phyloP scores from a whole-genome alignment of 2,888 invertebrate genomes.

The Drosophila lacicola region DNA sequence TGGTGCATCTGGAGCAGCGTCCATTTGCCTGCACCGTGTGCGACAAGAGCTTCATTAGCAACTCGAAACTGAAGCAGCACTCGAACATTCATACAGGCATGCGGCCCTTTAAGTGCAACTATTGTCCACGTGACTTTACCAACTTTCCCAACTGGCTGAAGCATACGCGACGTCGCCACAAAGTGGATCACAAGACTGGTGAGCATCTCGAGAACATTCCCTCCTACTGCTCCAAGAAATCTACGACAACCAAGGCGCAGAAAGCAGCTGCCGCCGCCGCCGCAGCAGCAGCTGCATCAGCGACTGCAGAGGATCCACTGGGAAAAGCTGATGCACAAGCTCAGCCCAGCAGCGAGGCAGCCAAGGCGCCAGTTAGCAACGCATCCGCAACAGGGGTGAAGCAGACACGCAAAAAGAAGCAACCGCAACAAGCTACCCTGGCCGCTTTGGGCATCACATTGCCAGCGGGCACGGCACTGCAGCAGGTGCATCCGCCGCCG shows the following conservation, averaged over 20 bases:
- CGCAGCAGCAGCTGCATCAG: conserved; percentile 39
- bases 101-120: conserved; percentile 87
- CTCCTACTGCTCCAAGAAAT: conserved; percentile 84
- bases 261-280: conserved; percentile 68
- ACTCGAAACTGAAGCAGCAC: conserved; percentile 87
- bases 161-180: conserved; percentile 87
- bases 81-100: conserved; percentile 87
- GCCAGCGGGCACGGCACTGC: conserved; percentile 67
- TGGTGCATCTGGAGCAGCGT: conserved; percentile 86
- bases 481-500: conserved; percentile 52
- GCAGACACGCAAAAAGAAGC: conserved; percentile 68
- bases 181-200: conserved; percentile 85
- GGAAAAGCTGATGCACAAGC: conserved; percentile 6
- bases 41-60: conserved; percentile 87
- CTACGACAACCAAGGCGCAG: conserved; percentile 71
- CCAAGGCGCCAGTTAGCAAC: conserved; percentile 28
- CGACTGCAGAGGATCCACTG: conserved; percentile 15
- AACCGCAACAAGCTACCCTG: conserved; percentile 71
- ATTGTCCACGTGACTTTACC: conserved; percentile 87
- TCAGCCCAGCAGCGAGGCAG: conserved; percentile 8
- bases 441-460: conserved; percentile 71
- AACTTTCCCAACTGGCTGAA: conserved; percentile 88
- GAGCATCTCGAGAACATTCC: conserved; percentile 84
- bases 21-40: conserved; percentile 87
- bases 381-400: conserved; percentile 50